Evolutionary conservation across 2,113 vertebrate genomes (phyloP).

Genomic region (Oncorhynchus tshawytscha): DNA sequence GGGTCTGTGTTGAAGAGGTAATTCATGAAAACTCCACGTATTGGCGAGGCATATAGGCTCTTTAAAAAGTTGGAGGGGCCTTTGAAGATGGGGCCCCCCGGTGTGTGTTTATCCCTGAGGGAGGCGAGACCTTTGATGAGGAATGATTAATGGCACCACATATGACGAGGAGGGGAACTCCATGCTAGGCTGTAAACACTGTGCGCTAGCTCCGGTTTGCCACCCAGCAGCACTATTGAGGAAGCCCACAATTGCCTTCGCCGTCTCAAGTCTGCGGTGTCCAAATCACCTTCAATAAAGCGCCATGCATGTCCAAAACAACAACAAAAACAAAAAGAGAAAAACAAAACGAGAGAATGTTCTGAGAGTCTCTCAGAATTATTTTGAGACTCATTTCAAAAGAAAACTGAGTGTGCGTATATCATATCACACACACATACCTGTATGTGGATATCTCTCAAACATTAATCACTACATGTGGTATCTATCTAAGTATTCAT

Average conservation of each 20-base stretch:
- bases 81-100: neutral
- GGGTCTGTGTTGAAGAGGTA: neutral
- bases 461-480: too few species aligned
- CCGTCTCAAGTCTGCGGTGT: neutral
- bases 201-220: conserved; percentile 4
- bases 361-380: neutral
- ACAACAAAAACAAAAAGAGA: neutral
- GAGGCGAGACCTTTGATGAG: conserved; percentile 15
- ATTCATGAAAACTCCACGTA: conserved; percentile 4
- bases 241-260: neutral
- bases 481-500: too few species aligned
- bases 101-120: conserved; percentile 15
- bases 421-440: too few species aligned
- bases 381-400: too few species aligned
- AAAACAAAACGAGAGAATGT: neutral
- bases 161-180: conserved; percentile 6
- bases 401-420: too few species aligned
- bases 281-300: neutral
- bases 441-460: too few species aligned
- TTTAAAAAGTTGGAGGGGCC: neutral
- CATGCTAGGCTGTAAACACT: neutral
- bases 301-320: neutral
- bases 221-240: conserved; percentile 9
- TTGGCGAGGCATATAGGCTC: neutral
- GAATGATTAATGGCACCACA: conserved; percentile 23